Conservation (phyloP, 2,113 vertebrate genomes). For the Dolichotis patagonum region DNA sequence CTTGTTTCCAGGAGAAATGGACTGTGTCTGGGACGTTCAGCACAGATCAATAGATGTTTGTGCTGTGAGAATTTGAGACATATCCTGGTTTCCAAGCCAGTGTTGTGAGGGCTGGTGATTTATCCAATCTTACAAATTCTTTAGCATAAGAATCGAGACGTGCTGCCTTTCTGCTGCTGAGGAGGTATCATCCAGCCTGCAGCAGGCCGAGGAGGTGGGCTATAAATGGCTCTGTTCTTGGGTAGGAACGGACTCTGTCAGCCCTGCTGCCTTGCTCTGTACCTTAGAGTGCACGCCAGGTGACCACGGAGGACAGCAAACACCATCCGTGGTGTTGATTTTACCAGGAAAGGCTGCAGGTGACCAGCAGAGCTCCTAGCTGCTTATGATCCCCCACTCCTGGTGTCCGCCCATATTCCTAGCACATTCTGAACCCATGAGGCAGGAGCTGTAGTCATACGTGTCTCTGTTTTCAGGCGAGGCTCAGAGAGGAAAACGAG, state of each 20-base stretch:
- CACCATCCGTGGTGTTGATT: not conserved
- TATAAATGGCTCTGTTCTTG: constrained; percentile 37
- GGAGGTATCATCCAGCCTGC: not conserved
- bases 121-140: not conserved
- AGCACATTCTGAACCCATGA: not conserved
- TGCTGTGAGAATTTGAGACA: not conserved
- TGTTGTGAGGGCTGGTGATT: not conserved
- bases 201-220: not conserved
- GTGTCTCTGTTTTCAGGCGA: not conserved
- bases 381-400: accelerated
- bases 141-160: not conserved
- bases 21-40: not conserved
- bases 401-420: not conserved
- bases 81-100: not conserved
- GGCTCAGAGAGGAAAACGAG: not conserved
- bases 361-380: not conserved
- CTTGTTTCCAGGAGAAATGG: not conserved
- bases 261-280: accelerated
- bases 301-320: accelerated
- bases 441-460: accelerated
- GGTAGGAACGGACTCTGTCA: not conserved
- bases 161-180: not conserved
- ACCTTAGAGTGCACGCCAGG: accelerated
- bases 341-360: not conserved
- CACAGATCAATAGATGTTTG: not conserved